Conservation (phyloP, 2,888 invertebrate species). For the Polietes domitor region DNA sequence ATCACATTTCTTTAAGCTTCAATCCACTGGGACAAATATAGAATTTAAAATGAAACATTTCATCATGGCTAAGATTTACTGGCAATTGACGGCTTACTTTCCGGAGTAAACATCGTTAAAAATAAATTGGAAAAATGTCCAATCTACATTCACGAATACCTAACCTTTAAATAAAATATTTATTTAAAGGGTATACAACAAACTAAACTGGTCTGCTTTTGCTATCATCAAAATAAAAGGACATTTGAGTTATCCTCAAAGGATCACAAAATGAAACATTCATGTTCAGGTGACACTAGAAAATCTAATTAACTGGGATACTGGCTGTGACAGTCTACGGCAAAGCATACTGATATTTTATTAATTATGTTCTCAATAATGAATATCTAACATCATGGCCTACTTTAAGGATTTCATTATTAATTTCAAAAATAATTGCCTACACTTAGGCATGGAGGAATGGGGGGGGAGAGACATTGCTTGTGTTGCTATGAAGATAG, state of each 20-base stretch:
- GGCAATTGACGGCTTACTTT: too few species aligned
- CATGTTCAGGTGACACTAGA: background rate
- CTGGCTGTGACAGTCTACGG: background rate
- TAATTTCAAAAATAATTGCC: background rate
- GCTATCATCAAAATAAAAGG: background rate
- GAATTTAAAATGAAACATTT: too few species aligned
- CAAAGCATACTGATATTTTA: background rate
- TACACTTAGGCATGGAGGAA: background rate
- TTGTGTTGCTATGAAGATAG: too few species aligned
- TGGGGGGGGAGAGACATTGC: too few species aligned
- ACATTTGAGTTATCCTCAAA: background rate
- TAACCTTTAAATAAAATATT: slow-evolving; percentile 20
- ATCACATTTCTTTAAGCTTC: too few species aligned
- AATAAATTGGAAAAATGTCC: too few species aligned
- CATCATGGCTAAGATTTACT: too few species aligned
- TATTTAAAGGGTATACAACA: background rate
- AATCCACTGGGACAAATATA: too few species aligned
- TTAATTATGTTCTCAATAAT: background rate
- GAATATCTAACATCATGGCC: background rate
- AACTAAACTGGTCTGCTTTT: too few species aligned
- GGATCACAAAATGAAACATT: background rate
- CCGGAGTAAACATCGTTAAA: too few species aligned
- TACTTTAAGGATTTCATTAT: background rate
- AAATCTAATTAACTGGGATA: background rate
- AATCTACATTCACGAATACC: too few species aligned